Base-by-base conservation (phyloP, 37 sponge, comb jelly and placozoan genomes). In the Axinella damicornis region DNA sequence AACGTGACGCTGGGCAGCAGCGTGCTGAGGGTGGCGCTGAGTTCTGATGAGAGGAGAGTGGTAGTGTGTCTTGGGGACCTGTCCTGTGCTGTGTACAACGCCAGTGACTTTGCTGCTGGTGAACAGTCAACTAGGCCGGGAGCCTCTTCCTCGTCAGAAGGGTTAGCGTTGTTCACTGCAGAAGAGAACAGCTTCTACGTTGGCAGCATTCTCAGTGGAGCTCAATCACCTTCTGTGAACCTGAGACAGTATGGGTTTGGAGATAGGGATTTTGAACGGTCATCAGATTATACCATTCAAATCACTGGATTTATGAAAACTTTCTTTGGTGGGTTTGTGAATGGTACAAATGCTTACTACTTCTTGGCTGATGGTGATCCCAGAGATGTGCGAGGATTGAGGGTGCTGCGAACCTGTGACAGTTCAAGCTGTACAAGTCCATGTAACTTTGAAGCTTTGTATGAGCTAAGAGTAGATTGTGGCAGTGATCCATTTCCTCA, bases 21-120 rank as follows among this genome's bases (percentile, higher is more conserved):
- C 27, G 46, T 9, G 9, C 53, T 79, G 15, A 37, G 6, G 21
- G 39, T 79, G 11, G 25, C 79, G 24, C 67, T 79, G 39, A 79
- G 54, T 27, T 25, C 79, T 66, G 79, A 66, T 40, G 67, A 67
- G 31, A 62, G 63, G 33, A 62, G 68, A 54, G 30, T 79, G 41
- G 68, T 79, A 55, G 68, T 62, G 67, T 79, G 79, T 62, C 72
- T 41, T 14, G 39, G 58, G 2, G 55, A 64, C n/a, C 2, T 53
- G 67, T 79, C 79, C 79, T 79, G 79, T 66, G 32, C 24, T 25
- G 68, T 79, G 46, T 65, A 79, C 79, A 64, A 67, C 37, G 32
- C 69, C 31, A 28, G 21, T 34, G 54, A 80, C 81, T 67, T 80
- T 16, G 19, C 34, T 18, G n/a, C 52, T 54, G 72, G 72, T 38